Percentiles rank a stretch among this genome's conserved stretches.
phyloP scores from a whole-genome alignment of 2,888 invertebrate species.

The Antheraea yamamai region DNA sequence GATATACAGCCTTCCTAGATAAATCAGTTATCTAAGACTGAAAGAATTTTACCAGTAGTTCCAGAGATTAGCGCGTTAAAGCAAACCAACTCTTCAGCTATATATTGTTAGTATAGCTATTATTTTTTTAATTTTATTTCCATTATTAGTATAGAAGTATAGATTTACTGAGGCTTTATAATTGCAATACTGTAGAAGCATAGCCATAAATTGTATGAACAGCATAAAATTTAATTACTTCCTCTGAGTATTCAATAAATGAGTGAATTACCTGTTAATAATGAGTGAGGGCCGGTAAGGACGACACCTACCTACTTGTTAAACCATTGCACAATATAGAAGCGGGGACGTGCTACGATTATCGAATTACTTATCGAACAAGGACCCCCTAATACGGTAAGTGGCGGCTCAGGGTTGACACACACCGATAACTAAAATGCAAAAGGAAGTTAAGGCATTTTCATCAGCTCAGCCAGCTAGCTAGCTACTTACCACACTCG shows the following conservation, averaged over 20 bases:
- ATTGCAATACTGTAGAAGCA: background rate
- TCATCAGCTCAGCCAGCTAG: no score
- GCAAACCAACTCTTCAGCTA: no score
- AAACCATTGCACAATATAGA: background rate
- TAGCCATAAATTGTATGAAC: background rate
- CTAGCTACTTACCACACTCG: no score
- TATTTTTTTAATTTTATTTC: no score
- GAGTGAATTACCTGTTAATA: slow-evolving; percentile 7
- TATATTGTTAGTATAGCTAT: no score
- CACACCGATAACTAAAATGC: background rate
- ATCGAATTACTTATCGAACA: slow-evolving; percentile 60
- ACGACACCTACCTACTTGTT: background rate
- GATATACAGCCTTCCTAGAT: no score
- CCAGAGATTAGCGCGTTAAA: no score
- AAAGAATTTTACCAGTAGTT: no score
- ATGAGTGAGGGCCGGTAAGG: background rate
- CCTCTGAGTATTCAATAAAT: background rate
- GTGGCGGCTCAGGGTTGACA: slow-evolving; percentile 46
- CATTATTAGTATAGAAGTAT: no score
- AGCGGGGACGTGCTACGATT: slow-evolving; percentile 35
- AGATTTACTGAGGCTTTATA: no score
- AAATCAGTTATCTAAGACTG: no score
- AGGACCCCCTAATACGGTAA: slow-evolving; percentile 62
- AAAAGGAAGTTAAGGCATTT: background rate
- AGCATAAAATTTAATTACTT: background rate